Evolutionary conservation across 2,888 invertebrate genomes (phyloP).

Genomic region (Copidosoma aretas): DNA sequence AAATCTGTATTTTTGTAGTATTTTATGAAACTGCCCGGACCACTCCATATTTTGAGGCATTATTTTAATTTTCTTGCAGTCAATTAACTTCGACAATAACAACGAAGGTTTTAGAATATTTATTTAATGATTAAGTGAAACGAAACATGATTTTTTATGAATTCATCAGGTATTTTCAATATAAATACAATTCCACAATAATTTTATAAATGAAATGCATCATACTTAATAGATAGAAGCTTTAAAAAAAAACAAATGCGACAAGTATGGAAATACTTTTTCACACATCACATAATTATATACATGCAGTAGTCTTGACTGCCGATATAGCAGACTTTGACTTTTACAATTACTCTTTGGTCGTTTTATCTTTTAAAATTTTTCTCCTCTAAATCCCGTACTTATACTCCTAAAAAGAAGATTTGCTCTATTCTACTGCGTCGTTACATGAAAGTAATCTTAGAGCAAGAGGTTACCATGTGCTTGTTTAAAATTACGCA

Average conservation of each 20-base stretch:
- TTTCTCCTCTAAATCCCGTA: not conserved
- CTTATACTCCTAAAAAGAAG: not conserved
- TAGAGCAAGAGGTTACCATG: not conserved
- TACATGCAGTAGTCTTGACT: not conserved
- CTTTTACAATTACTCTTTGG: constrained; percentile 16
- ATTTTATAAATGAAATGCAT: not conserved
- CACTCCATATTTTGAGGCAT: too few species aligned
- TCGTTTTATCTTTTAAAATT: not conserved
- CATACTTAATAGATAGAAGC: not conserved
- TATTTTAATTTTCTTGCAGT: too few species aligned
- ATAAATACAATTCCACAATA: not conserved
- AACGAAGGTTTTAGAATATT: too few species aligned
- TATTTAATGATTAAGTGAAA: too few species aligned
- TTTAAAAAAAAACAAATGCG: not conserved
- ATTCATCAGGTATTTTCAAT: not conserved
- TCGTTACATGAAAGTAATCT: not conserved
- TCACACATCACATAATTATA: not conserved
- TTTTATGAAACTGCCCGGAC: too few species aligned
- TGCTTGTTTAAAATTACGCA: constrained; percentile 11
- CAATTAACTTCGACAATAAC: too few species aligned
- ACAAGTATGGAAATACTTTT: constrained; percentile 3
- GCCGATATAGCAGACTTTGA: constrained; percentile 10
- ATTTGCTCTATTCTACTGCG: not conserved
- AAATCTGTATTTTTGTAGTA: too few species aligned
- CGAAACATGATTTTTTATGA: not conserved